phyloP scores from a whole-genome alignment of 2,888 invertebrate species.

The Scrobipalpa atriplicella region DNA sequence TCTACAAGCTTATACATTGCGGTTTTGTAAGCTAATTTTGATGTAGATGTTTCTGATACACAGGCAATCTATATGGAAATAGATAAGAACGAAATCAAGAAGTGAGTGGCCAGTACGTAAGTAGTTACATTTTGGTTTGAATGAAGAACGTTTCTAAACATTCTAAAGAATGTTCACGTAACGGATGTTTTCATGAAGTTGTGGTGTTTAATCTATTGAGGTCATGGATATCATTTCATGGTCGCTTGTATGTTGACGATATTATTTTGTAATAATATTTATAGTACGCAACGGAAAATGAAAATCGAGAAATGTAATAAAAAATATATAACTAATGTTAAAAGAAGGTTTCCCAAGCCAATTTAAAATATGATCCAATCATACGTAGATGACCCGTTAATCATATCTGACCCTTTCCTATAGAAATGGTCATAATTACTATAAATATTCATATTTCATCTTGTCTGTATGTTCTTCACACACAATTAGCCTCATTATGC shows the following conservation, averaged over 20 bases:
- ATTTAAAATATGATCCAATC: conserved; percentile 7
- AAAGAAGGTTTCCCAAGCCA: conserved; percentile 16
- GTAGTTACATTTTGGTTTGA: background rate
- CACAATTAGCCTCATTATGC: conserved; percentile 80
- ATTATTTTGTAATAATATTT: too few species aligned
- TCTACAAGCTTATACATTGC: background rate
- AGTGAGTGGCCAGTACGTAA: background rate
- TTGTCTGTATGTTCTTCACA: conserved; percentile 62
- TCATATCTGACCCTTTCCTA: conserved; percentile 46
- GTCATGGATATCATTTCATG: background rate
- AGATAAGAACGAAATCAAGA: background rate
- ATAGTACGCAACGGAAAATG: background rate
- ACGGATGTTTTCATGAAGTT: background rate
- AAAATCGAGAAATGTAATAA: background rate
- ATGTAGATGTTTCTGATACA: background rate
- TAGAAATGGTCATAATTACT: conserved; percentile 51
- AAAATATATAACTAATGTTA: background rate
- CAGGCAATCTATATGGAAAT: conserved; percentile 3
- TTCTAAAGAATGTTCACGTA: background rate
- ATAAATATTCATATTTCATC: conserved; percentile 72
- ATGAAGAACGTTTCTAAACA: conserved; percentile 1
- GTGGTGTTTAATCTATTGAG: background rate
- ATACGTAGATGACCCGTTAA: conserved; percentile 44
- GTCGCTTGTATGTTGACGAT: background rate
- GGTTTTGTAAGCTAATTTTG: conserved; percentile 3